These are phyloP conservation scores for Hirudinaria manillensis DNA, from an alignment of 2,888 invertebrate genomes.

Conservation along the genomic window DNA sequence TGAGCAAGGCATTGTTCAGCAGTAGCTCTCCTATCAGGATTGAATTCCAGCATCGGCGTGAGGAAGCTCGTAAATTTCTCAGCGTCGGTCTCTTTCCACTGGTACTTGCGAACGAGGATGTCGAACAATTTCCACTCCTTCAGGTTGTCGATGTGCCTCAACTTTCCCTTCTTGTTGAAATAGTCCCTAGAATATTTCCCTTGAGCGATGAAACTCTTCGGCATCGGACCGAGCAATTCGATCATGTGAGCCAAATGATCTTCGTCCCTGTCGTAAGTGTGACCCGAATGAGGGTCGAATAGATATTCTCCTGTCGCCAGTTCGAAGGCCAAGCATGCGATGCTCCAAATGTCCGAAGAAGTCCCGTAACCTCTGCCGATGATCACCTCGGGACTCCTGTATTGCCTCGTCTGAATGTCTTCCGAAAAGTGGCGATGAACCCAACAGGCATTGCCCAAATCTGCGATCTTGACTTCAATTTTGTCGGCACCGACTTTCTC, in stretches of 20 bases:
- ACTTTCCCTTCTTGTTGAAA: slow-evolving; percentile 87
- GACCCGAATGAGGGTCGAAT: slow-evolving; percentile 96
- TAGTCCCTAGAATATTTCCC: slow-evolving; percentile 88
- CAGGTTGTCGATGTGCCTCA: slow-evolving; percentile 85
- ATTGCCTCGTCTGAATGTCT: slow-evolving; percentile 97
- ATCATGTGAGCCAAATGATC: slow-evolving; percentile 98
- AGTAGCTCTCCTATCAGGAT: slow-evolving; percentile 83
- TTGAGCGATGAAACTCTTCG: slow-evolving; percentile 80
- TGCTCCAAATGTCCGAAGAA: slow-evolving; percentile 98
- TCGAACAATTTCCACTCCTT: slow-evolving; percentile 94
- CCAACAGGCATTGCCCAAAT: slow-evolving; percentile 98
- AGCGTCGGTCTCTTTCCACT: slow-evolving; percentile 84
- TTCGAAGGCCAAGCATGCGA: slow-evolving; percentile 99
- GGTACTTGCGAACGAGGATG: slow-evolving; percentile 91
- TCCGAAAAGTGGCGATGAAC: slow-evolving; percentile 85
- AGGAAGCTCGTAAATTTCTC: slow-evolving; percentile 87
- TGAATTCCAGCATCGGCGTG: slow-evolving; percentile 91
- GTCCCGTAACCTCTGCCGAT: slow-evolving; percentile 91
- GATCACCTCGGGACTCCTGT: slow-evolving; percentile 89
- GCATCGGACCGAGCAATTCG: slow-evolving; percentile 91
- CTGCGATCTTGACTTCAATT: slow-evolving; percentile 90
- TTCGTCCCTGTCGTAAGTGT: slow-evolving; percentile 92
- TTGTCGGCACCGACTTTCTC: slow-evolving; percentile 34
- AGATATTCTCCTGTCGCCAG: slow-evolving; percentile 98
- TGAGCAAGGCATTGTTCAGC: slow-evolving; percentile 89